Conservation (phyloP, 2,888 invertebrate species). For the Agonopterix heracliana region DNA sequence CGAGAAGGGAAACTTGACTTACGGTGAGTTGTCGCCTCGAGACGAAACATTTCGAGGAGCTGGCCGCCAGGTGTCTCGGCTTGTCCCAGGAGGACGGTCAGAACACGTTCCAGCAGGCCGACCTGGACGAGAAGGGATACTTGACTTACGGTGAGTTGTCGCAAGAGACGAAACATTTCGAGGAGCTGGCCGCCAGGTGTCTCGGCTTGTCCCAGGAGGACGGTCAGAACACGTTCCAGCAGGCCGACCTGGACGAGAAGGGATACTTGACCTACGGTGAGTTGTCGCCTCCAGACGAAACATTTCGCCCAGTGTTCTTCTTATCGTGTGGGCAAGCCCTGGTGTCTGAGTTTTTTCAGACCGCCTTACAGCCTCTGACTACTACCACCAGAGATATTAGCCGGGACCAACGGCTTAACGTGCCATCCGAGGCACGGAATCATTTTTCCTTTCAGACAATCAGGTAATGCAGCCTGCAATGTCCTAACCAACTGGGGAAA, state of each 20-base stretch:
- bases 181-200: slow-evolving; percentile 76
- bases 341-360: too few species aligned
- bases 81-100: slow-evolving; percentile 77
- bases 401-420: too few species aligned
- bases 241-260: slow-evolving; percentile 77
- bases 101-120: slow-evolving; percentile 79
- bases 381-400: too few species aligned
- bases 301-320: too few species aligned
- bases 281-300: slow-evolving; percentile 20
- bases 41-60: slow-evolving; percentile 76
- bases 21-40: slow-evolving; percentile 71
- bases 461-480: too few species aligned
- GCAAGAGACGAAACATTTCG: too few species aligned
- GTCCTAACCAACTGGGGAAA: too few species aligned
- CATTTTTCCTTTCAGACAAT: too few species aligned
- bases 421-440: too few species aligned
- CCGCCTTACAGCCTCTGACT: too few species aligned
- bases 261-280: slow-evolving; percentile 83
- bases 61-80: slow-evolving; percentile 78
- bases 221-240: slow-evolving; percentile 77
- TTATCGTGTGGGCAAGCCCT: too few species aligned
- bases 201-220: slow-evolving; percentile 78
- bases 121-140: slow-evolving; percentile 77
- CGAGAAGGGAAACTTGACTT: slow-evolving; percentile 79
- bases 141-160: slow-evolving; percentile 79